phyloP scores from a whole-genome alignment of 2,797 vertebrate species.

The Halcyon leucocephala region DNA sequence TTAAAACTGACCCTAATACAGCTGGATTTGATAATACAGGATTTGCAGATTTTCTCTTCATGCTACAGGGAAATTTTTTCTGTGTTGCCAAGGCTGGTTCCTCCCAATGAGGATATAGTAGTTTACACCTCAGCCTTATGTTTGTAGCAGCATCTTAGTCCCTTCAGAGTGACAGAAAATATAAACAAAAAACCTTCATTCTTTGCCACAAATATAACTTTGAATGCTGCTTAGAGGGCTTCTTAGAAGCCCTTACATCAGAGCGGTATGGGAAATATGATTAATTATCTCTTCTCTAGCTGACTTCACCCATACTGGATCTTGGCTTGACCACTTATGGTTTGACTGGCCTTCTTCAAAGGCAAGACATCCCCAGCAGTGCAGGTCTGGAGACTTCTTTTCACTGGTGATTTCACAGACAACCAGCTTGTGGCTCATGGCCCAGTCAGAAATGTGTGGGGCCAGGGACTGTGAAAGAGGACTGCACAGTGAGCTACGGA shows the following conservation, averaged over 20 bases:
- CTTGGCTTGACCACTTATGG: neutral
- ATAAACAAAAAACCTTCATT: neutral
- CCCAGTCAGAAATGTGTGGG: neutral
- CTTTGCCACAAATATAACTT: neutral
- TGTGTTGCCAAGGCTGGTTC: neutral
- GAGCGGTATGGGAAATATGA: neutral
- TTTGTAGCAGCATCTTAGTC: neutral
- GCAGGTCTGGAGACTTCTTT: neutral
- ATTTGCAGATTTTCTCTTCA: neutral
- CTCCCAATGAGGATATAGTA: rapidly evolving
- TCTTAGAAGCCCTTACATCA: neutral
- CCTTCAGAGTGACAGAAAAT: neutral
- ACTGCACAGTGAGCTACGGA: rapidly evolving
- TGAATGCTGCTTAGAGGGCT: neutral
- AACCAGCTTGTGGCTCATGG: neutral
- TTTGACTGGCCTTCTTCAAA: neutral
- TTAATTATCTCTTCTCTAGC: neutral
- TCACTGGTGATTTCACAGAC: neutral
- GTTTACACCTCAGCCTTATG: neutral
- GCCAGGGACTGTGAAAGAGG: neutral
- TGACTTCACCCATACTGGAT: neutral
- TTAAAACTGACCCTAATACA: neutral
- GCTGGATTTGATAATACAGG: neutral
- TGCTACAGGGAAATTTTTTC: neutral
- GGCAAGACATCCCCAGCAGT: neutral